phyloP scores from a whole-genome alignment of 2,888 invertebrate genomes.

The Torymus tubicola region DNA sequence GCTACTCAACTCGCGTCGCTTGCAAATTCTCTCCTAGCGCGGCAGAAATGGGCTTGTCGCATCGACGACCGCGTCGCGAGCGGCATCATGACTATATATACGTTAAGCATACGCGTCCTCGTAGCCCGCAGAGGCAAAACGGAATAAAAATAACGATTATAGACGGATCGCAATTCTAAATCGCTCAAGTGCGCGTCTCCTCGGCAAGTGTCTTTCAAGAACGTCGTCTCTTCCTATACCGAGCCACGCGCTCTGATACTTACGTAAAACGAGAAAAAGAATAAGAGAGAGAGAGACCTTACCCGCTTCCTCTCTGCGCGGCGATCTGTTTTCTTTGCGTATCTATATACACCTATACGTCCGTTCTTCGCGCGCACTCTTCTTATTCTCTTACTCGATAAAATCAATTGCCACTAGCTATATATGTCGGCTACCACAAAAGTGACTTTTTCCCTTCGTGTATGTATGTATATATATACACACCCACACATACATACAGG shows the following conservation, averaged over 20 bases:
- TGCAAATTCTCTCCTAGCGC: background rate
- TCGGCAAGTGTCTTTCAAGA: slow-evolving; percentile 44
- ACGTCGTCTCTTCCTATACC: background rate
- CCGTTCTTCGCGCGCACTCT: too few species aligned
- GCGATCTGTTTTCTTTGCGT: background rate
- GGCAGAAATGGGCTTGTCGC: slow-evolving; percentile 21
- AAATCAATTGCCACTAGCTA: too few species aligned
- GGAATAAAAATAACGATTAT: slow-evolving; percentile 32
- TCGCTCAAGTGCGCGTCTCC: slow-evolving; percentile 34
- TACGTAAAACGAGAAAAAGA: slow-evolving; percentile 51
- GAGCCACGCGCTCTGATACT: background rate
- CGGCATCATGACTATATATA: too few species aligned
- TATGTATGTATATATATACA: too few species aligned
- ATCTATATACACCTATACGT: background rate
- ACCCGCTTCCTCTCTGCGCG: slow-evolving; percentile 8
- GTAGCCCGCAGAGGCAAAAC: background rate
- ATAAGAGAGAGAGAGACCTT: slow-evolving; percentile 16
- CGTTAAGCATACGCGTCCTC: too few species aligned
- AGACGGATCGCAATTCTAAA: slow-evolving; percentile 46
- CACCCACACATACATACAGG: too few species aligned
- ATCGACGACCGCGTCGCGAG: slow-evolving; percentile 18
- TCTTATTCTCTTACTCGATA: too few species aligned
- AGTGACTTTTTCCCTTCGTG: too few species aligned
- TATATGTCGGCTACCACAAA: too few species aligned
- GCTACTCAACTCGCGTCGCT: too few species aligned